Base-by-base conservation (phyloP, 2,113 vertebrate genomes). In the Melanerpes aurifrons region DNA sequence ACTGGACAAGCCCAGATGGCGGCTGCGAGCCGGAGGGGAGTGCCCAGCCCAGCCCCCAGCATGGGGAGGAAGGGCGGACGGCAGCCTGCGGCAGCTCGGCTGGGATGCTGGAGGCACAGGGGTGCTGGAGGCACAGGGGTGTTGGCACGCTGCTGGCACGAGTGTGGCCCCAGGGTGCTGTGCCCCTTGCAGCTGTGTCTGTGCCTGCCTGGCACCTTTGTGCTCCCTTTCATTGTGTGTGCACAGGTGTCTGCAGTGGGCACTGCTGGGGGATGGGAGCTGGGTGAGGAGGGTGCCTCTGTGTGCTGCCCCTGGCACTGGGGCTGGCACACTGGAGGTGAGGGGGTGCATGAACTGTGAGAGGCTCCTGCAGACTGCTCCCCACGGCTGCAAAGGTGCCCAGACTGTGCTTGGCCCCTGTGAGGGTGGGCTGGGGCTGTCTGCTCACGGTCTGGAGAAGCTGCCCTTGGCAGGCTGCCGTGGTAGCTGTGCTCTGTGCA, bases 21-120 rank as follows among this genome's bases (percentile, higher is more conserved):
- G 83, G 95, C 88, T 64, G 21, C 5, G 16, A 75, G 80, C 58
- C 15, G 88, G 76, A 47, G 74, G 90, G 92, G 92, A 86, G 74
- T 43, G 78, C 67, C 77, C 67, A 35, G n/a, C 24, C 25, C 86
- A 40, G 57, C 77, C 82, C 56, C 80, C 72, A 3, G 64, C 47
- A 3, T 26, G 43, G 82, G 57, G 61, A 56, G 82, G 64, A 43
- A 57, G 50, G 87, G 74, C 28, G 26, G 67, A 7, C 9, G 3
- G 3, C 12, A 25, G 81, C 14, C 50, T 16, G 15, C 4, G 10
- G 50, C 57, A 8, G 64, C 70, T 11, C 18, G 29, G 40, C 29
- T 43, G 3, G 9, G 64, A 3, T 17, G 47, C 32, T 11, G 78
- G 31, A 19, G 57, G n/a, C 31, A 47, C 18, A 7, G 18, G 47